These are phyloP conservation scores for Halichondria panicea DNA, from an alignment of 37 sponge, comb jelly and placozoan species.

Conservation along the genomic window DNA sequence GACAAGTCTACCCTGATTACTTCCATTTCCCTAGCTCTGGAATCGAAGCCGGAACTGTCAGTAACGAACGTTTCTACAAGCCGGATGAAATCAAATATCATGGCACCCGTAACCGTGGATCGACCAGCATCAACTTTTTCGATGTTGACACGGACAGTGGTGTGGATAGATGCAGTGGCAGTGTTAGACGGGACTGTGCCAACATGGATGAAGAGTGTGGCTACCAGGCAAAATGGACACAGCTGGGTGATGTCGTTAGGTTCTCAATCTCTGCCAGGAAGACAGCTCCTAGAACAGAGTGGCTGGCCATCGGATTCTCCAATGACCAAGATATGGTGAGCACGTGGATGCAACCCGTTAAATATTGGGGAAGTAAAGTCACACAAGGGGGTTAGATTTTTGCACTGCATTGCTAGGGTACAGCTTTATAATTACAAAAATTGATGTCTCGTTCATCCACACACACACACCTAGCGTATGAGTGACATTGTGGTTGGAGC, in stretches of 20 bases:
- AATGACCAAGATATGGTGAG: slow-evolving; percentile 48
- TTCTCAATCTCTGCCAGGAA: slow-evolving; percentile 26
- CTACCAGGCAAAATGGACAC: slow-evolving; percentile 15
- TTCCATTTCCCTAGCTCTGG: slow-evolving; percentile 55
- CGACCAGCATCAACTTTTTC: slow-evolving; percentile 59
- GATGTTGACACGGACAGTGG: background rate
- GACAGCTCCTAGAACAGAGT: background rate
- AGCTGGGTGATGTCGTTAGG: slow-evolving; percentile 4
- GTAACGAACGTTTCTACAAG: slow-evolving; percentile 51
- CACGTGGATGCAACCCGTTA: background rate
- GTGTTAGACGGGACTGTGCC: slow-evolving; percentile 6
- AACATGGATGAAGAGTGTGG: background rate
- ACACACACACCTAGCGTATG: slow-evolving; percentile 32
- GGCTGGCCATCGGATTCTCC: slow-evolving; percentile 65
- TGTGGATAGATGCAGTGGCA: background rate
- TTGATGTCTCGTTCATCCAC: too few species aligned
- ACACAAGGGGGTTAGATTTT: too few species aligned
- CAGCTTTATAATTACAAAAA: too few species aligned
- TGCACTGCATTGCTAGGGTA: too few species aligned
- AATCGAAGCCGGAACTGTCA: slow-evolving; percentile 47
- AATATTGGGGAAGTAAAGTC: too few species aligned
- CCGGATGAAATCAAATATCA: slow-evolving; percentile 79
- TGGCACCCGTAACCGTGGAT: slow-evolving; percentile 54
- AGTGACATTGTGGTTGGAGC: slow-evolving; percentile 49
- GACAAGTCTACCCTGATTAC: slow-evolving; percentile 56